phyloP scores from a whole-genome alignment of 2,888 invertebrate genomes.

The Microplitis deprimator region DNA sequence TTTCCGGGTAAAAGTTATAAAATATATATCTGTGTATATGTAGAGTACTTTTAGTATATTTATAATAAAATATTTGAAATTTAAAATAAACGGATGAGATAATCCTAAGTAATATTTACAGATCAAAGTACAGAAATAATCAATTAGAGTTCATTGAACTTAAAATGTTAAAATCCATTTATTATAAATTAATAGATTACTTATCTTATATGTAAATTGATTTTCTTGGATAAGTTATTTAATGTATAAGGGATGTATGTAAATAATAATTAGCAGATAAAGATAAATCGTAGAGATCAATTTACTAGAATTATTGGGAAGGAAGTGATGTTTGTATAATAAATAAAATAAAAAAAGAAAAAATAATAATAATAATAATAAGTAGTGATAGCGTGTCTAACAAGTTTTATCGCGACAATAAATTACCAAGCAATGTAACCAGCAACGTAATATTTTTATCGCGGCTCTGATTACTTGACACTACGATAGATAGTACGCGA shows the following conservation, averaged over 20 bases:
- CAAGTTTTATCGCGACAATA: neutral
- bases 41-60: too few species aligned
- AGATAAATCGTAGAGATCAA: neutral
- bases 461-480: neutral
- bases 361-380: too few species aligned
- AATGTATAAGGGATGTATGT: neutral
- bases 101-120: neutral
- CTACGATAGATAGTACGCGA: neutral
- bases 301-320: neutral
- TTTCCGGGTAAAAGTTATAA: too few species aligned
- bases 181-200: too few species aligned
- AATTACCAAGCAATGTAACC: neutral
- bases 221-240: neutral
- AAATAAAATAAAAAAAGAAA: too few species aligned
- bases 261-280: neutral
- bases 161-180: too few species aligned
- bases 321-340: neutral
- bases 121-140: too few species aligned
- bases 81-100: neutral
- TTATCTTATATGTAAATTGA: too few species aligned
- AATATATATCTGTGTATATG: too few species aligned
- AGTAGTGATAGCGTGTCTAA: neutral
- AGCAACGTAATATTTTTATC: neutral
- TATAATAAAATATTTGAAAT: neutral
- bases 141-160: too few species aligned